Conservation (phyloP, 2,797 vertebrate genomes). For the Semaprochilodus insignis region DNA sequence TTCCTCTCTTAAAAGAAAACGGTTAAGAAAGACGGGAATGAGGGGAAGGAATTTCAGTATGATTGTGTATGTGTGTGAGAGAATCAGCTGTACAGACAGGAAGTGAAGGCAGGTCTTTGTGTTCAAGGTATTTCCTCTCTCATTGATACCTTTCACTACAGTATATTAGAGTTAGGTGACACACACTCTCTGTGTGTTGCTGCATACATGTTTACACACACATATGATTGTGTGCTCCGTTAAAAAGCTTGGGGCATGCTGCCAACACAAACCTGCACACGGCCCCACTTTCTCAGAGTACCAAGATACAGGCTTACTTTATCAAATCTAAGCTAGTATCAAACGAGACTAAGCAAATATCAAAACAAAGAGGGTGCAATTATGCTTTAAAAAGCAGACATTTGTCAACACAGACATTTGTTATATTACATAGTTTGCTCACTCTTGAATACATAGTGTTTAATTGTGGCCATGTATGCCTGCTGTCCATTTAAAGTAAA, state of each 20-base stretch:
- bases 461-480: no score
- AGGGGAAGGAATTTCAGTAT: conserved; percentile 34
- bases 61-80: conserved; percentile 17
- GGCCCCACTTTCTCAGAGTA: conserved; percentile 11
- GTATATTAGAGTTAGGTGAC: conserved; percentile 38
- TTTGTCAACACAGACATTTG: neutral
- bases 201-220: neutral
- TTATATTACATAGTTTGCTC: neutral
- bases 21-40: conserved; percentile 48
- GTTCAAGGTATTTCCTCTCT: conserved; percentile 78
- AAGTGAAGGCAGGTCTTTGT: conserved; percentile 72
- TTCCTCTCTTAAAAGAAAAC: conserved; percentile 60
- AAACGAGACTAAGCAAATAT: conserved; percentile 22
- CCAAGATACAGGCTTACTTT: conserved; percentile 5
- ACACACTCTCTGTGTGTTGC: conserved; percentile 3
- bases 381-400: neutral
- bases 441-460: neutral
- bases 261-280: conserved; percentile 24
- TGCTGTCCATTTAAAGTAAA: neutral
- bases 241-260: conserved; percentile 12
- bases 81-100: conserved; percentile 57
- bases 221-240: conserved; percentile 19
- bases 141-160: conserved; percentile 72
- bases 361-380: neutral
- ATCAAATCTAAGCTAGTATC: conserved; percentile 13